A percentile compares a stretch with the other conserved stretches of the same genome.
These are phyloP conservation scores for Amyelois transitella DNA, from an alignment of 1,140 invertebrate genomes.

Conservation along the genomic window DNA sequence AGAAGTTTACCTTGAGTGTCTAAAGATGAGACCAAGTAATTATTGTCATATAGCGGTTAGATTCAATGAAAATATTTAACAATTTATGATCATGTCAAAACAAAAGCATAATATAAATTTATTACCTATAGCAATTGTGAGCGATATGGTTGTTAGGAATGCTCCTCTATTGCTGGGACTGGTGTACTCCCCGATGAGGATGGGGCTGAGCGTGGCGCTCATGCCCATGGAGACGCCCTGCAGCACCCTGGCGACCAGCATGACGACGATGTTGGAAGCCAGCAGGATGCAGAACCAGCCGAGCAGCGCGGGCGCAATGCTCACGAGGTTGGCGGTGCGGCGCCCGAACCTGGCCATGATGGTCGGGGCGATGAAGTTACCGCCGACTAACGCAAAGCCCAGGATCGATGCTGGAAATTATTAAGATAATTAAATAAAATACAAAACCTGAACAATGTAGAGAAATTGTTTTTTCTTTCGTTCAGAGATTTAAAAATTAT, in stretches of 20 bases:
- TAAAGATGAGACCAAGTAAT: too few relatives aligned
- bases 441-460: not conserved
- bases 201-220: conserved; percentile 1
- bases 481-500: too few relatives aligned
- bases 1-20: too few relatives aligned
- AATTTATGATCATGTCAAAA: too few relatives aligned
- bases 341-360: conserved; percentile 26
- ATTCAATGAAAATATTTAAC: too few relatives aligned
- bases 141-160: conserved; percentile 27
- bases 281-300: conserved; percentile 26
- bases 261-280: conserved; percentile 8
- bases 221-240: conserved; percentile 11
- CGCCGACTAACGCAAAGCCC: conserved; percentile 28
- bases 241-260: conserved; percentile 1
- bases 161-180: conserved; percentile 14
- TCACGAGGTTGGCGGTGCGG: conserved; percentile 18
- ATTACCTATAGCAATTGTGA: conserved; percentile 16
- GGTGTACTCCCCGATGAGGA: conserved; percentile 12
- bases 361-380: conserved; percentile 21
- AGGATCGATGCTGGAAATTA: conserved; percentile 37
- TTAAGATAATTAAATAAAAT: conserved; percentile 3
- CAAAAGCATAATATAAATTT: too few relatives aligned
- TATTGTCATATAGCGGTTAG: too few relatives aligned
- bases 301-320: conserved; percentile 13
- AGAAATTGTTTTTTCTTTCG: too few relatives aligned